Base-by-base conservation (phyloP, 2,888 invertebrate species). In the Prosapia bicincta region DNA sequence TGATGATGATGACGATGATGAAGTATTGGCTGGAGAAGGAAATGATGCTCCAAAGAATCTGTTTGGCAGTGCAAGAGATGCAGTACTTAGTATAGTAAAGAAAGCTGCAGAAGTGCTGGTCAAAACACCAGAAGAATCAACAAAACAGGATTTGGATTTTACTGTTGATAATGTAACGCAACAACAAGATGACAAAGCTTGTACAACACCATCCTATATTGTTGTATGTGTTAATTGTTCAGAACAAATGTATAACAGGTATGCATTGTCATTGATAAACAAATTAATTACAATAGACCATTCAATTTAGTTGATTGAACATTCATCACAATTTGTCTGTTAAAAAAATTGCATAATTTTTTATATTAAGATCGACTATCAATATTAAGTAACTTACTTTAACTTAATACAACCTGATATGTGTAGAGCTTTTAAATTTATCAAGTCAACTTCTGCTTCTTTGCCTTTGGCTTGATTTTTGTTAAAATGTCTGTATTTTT, bases 71-170 rank as follows among this genome's bases (percentile, higher is more conserved):
- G 96, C 96, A 1, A 90, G 93, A 81, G 96, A 97, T 83, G 97
- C 95, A 0, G 97, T 97, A 66, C 90, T 97, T 83, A 94, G 93
- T 69, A 94, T 98, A 80, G 94, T 97, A 74, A 96, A 96, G 84
- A 96, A 96, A 85, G 97, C 96, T 0, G 95, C 95, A 7, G 92
- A 93, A 85, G 95, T 92, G 43, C 87, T 96, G 80, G 93, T 91
- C 0, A 94, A 94, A 77, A 87, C 28, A 10, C 71, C 72, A 0
- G n/a, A 54, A 26, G 71, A 71, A 1, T 20, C 54, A 20, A 9
- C 1, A 1, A 1, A 54, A n/a, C n/a, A 54, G 20, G 54, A 54
- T n/a, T 3, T 9, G 20, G 20, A n/a, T 2, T 54, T 25, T 5
- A 3, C 32, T 15, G 72, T 69, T 15, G 32, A 67, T 20, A 67